Base-by-base conservation (phyloP, 2,888 invertebrate species). In the Osedax fenrisi region DNA sequence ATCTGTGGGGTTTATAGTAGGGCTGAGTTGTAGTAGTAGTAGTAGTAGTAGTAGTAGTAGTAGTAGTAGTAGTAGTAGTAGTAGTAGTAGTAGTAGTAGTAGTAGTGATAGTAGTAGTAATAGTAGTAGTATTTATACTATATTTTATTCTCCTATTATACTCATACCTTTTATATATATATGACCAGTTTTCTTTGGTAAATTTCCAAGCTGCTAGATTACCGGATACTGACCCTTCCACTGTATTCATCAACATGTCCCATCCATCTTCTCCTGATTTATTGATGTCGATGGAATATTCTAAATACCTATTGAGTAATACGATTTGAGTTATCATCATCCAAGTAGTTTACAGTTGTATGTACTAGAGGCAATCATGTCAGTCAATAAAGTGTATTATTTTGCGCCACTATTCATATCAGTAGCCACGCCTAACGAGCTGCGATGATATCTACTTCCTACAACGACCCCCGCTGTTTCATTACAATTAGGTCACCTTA, bases 121-220 rank as follows among this genome's bases (percentile, higher is more conserved):
- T 41, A 41, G 41, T 41, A 41, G 41, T 41, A 41, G 41, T 41
- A 41, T n/a, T n/a, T n/a, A n/a, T n/a, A n/a, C n/a, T n/a, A n/a
- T n/a, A n/a, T n/a, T n/a, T n/a, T n/a, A n/a, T n/a, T n/a, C n/a
- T n/a, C n/a, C n/a, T n/a, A n/a, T n/a, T n/a, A n/a, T n/a, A n/a
- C n/a, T n/a, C 75, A 26, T 89, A 89, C 80, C 89, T 86, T 2
- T 86, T 84, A 79, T 88, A 87, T 81, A 90, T 86, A 67, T 87
- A 85, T 3, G 87, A 85, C 90, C 90, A 90, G 80, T 90, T 88
- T 1, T 89, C 88, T 81, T 89, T 88, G 26, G 90, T 83, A 82
- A 90, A 90, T 78, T 90, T 86, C 90, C 90, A 90, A 1, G 90
- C 89, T 64, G 90, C 84, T n/a, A 89, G 85, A 73, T 88, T 86